Evolutionary conservation across 1,140 invertebrate species (phyloP), one percentile per base, ranked within the genome.

Genomic region (Drosophila gunungcola): DNA sequence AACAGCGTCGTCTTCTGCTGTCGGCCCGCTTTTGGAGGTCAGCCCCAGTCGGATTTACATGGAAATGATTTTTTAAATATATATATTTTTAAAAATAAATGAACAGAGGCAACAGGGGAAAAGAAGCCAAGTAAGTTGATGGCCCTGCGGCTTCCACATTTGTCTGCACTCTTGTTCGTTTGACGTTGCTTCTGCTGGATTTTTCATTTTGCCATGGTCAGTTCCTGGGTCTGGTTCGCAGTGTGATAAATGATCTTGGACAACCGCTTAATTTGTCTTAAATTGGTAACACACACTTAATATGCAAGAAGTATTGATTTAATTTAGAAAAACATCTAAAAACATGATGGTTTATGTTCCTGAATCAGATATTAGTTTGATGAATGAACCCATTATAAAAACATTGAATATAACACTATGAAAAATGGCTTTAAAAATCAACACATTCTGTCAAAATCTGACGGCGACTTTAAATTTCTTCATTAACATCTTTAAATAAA

Each of bases 11-110:
- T 62, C 51, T 48, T 53, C 48, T 25, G 57, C 32, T 36, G 9
- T 9, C 13, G 41, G 62, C 13, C 25, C 12, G 27, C 53, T 72
- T 72, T 67, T 89, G 85, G 80, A 78, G 84, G 84, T 89, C 84
- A 90, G 39, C 73, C 64, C 13, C 25, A 16, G 77, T 78, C 56
- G 69, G 69, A 90, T 89, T 89, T 84, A 89, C 85, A 89, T 89
- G 82, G 73, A 89, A 78, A 90, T 90, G 69, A 57, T 43, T 78
- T 64, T 60, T 89, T 73, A 62, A 79, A 21, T 21, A 76, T 79
- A 73, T 78, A 67, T 65, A 55, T 69, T 74, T 77, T 72, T 70
- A 64, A 56, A 46, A 52, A 62, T 43, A 63, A 78, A 52, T 52
- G 34, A 63, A 63, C 62, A 43, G 52, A 77, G 42, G 53, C 63